Evolutionary conservation across 2,888 invertebrate species (phyloP), one percentile per base, ranked within the genome.

Genomic region (Saturnia pavonia): DNA sequence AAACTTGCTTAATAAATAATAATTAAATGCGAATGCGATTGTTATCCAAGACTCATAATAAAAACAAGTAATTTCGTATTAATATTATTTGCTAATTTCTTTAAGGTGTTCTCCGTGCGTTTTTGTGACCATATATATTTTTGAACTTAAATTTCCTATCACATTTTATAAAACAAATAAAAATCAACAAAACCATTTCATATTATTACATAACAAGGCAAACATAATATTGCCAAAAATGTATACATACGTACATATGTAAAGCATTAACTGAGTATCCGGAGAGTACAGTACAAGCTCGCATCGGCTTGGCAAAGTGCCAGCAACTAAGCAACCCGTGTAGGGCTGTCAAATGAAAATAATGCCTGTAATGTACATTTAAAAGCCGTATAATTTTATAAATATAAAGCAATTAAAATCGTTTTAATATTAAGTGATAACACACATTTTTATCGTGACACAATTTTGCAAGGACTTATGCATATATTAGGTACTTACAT

Each of bases 261-360:
- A 40, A n/a, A 40, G n/a, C 40, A 65, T 65, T 65, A 65, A 65
- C 65, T 22, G 40, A 65, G 65, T 65, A 65, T 40, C 40, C 40
- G 65, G 40, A n/a, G 40, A 40, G 25, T 60, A 60, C 57, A 65
- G 65, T 65, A 65, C 65, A 65, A 40, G 65, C 65, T 65, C 65
- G 65, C 65, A 65, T 65, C 65, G 65, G 65, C 65, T 65, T 65
- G 65, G 65, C 65, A 40, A n/a, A 65, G 65, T 16, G 65, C 65
- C 65, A 65, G 65, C 40, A 34, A 40, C 65, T 65, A 65, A 65
- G 65, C 40, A 65, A 65, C 40, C 19, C 40, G 40, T 12, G 9
- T 40, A 65, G 65, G 65, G 65, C 40, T 65, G 65, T 40, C 40
- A n/a, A 34, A 65, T 40, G 34, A 2, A 40, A 65, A 40, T 34